These are phyloP conservation scores for Geopemphigus sp. DNA, from an alignment of 1,140 invertebrate species.

Conservation along the genomic window DNA sequence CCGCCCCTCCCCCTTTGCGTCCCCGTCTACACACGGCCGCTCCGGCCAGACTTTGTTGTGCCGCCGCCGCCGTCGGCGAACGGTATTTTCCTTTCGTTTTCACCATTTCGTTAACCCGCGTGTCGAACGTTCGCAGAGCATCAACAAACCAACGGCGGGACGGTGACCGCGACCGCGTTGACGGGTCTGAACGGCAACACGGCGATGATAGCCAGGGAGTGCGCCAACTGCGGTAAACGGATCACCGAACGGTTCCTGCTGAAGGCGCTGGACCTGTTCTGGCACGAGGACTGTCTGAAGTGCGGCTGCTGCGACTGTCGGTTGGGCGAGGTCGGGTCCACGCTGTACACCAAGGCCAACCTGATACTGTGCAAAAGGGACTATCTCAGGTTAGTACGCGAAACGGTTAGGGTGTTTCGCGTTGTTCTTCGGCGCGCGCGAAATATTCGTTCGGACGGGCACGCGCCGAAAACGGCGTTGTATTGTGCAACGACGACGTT, in stretches of 20 bases:
- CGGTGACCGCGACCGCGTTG: slow-evolving; percentile 32
- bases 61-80: too few species aligned
- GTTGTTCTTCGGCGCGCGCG: too few species aligned
- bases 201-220: slow-evolving; percentile 53
- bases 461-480: too few species aligned
- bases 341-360: slow-evolving; percentile 93
- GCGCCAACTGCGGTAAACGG: slow-evolving; percentile 56
- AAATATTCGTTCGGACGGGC: too few species aligned
- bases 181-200: slow-evolving; percentile 34
- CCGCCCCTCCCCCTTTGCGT: too few species aligned
- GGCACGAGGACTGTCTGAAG: slow-evolving; percentile 98
- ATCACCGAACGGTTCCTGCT: slow-evolving; percentile 61
- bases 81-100: too few species aligned
- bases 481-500: too few species aligned
- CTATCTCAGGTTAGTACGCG: slow-evolving; percentile 97
- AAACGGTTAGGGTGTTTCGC: too few species aligned
- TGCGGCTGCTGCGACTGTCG: slow-evolving; percentile 96
- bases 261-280: slow-evolving; percentile 87
- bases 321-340: slow-evolving; percentile 95
- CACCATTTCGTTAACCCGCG: too few species aligned
- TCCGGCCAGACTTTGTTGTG: too few species aligned
- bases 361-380: slow-evolving; percentile 96
- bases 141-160: slow-evolving; percentile 40
- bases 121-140: not conserved
- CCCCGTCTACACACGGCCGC: too few species aligned